phyloP scores from a whole-genome alignment of 2,888 invertebrate genomes.

The Machimus rusticus region DNA sequence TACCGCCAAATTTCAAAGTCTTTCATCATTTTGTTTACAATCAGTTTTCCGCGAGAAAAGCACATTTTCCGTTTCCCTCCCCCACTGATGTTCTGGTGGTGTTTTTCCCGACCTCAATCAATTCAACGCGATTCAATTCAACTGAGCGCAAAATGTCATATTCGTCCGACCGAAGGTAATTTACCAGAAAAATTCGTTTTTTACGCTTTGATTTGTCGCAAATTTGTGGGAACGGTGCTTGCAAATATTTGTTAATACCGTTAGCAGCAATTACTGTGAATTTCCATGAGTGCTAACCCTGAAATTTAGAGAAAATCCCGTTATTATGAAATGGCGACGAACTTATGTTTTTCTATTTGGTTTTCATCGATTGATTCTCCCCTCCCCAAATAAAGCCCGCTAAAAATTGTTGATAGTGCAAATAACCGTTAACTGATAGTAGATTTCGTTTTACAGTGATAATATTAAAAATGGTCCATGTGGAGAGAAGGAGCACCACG shows the following conservation, averaged over 20 bases:
- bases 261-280: not conserved
- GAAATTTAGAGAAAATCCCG: not conserved
- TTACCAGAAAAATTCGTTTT: not conserved
- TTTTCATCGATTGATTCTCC: not conserved
- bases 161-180: conserved; percentile 31
- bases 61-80: not conserved
- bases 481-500: conserved; percentile 51
- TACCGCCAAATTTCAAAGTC: not conserved
- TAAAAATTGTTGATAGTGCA: not conserved
- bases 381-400: not conserved
- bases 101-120: not conserved
- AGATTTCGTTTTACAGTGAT: conserved; percentile 64
- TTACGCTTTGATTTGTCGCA: not conserved
- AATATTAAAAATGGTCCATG: not conserved
- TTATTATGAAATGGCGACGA: not conserved
- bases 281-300: not conserved
- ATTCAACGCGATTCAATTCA: not conserved
- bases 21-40: not conserved
- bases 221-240: not conserved
- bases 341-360: not conserved
- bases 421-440: conserved; percentile 65
- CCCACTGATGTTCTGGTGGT: not conserved
- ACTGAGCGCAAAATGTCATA: conserved; percentile 27
- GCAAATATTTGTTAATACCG: not conserved
- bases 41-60: not conserved